Percentiles rank a stretch among this genome's conserved stretches.
phyloP scores from a whole-genome alignment of 2,888 invertebrate species.

The Aricia artaxerxes region DNA sequence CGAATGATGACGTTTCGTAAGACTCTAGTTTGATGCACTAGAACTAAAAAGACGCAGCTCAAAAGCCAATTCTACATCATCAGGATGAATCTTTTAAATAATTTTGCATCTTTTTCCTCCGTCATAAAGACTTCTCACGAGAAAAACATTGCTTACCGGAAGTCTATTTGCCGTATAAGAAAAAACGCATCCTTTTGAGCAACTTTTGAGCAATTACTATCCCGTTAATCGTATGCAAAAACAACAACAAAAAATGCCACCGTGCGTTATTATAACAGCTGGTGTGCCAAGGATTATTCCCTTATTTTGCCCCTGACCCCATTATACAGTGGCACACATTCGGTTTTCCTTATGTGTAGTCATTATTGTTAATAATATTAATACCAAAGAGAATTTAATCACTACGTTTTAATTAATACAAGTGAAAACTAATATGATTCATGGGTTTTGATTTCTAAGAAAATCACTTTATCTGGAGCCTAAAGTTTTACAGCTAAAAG shows the following conservation, averaged over 20 bases:
- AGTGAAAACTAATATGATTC: not conserved
- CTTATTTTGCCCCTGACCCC: not conserved
- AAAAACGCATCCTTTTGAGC: not conserved
- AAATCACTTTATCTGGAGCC: no score
- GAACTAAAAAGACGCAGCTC: no score
- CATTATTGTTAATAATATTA: not conserved
- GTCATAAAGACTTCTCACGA: no score
- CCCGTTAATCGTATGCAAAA: not conserved
- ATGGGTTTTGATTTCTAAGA: no score
- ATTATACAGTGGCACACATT: not conserved
- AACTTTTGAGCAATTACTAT: not conserved
- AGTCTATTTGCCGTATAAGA: not conserved
- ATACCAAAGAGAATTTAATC: no score
- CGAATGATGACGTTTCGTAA: no score
- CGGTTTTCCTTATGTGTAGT: slow-evolving; percentile 22
- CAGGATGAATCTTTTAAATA: no score
- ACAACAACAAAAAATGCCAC: not conserved
- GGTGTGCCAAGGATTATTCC: slow-evolving; percentile 3
- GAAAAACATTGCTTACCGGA: no score
- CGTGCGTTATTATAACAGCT: not conserved
- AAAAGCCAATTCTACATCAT: no score
- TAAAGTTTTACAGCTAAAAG: no score
- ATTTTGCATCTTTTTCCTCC: no score
- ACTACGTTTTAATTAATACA: not conserved
- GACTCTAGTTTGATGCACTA: no score